Evolutionary conservation across 2,888 invertebrate genomes (phyloP).

Genomic region (Criorhina ranunculi): DNA sequence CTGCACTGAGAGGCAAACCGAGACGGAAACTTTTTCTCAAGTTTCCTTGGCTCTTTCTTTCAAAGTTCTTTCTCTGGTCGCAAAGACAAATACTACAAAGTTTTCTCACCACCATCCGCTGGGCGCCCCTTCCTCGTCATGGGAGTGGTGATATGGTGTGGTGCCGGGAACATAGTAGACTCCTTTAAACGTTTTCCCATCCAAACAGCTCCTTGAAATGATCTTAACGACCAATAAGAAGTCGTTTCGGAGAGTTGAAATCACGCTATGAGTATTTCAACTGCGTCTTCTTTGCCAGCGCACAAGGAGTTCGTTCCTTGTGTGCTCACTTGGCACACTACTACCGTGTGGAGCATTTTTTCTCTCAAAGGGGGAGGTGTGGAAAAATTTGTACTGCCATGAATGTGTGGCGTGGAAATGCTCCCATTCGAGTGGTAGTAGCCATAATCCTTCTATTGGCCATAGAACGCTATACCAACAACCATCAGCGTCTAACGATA

Average conservation of each 20-base stretch:
- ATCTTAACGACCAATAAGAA: slow-evolving; percentile 81
- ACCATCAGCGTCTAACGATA: slow-evolving; percentile 84
- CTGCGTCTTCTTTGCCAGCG: slow-evolving; percentile 70
- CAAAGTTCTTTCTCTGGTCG: slow-evolving; percentile 7
- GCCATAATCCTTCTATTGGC: slow-evolving; percentile 77
- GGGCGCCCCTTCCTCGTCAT: slow-evolving; percentile 40
- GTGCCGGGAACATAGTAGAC: slow-evolving; percentile 66
- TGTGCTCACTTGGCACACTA: slow-evolving; percentile 41
- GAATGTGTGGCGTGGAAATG: slow-evolving; percentile 73
- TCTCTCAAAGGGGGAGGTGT: slow-evolving; percentile 58
- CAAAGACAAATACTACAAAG: slow-evolving; percentile 56
- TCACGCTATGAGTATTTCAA: slow-evolving; percentile 74
- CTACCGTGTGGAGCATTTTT: slow-evolving; percentile 3
- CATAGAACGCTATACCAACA: slow-evolving; percentile 72
- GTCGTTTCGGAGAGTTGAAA: slow-evolving; percentile 78
- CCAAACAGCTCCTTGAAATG: slow-evolving; percentile 76
- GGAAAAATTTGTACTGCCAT: slow-evolving; percentile 64
- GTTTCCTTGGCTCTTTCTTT: slow-evolving; percentile 62
- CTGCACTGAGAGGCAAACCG: slow-evolving; percentile 40
- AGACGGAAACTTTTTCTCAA: slow-evolving; percentile 65
- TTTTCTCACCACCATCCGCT: slow-evolving; percentile 4
- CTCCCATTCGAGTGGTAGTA: slow-evolving; percentile 75
- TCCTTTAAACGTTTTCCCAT: slow-evolving; percentile 77
- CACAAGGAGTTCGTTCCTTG: slow-evolving; percentile 54
- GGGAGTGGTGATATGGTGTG: slow-evolving; percentile 75